These are phyloP conservation scores for Myotis myotis DNA, from an alignment of 2,797 vertebrate genomes.

Conservation along the genomic window DNA sequence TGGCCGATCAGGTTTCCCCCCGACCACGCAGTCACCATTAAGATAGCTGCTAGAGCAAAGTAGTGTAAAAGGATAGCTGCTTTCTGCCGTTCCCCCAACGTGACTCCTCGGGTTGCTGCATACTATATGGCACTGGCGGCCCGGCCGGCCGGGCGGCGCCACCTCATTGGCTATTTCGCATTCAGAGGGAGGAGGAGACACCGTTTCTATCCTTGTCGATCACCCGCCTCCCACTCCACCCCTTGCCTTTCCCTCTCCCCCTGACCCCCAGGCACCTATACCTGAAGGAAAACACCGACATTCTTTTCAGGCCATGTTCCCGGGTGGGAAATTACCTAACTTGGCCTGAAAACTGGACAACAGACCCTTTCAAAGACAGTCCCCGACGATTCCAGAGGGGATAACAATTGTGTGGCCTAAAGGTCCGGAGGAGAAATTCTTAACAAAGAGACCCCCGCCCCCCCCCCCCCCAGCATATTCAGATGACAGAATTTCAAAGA, in stretches of 20 bases:
- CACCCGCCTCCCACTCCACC: slow-evolving; percentile 81
- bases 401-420: slow-evolving; percentile 52
- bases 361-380: slow-evolving; percentile 50
- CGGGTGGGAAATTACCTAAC: slow-evolving; percentile 57
- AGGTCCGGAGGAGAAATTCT: slow-evolving; percentile 37
- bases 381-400: slow-evolving; percentile 6
- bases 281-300: slow-evolving; percentile 77
- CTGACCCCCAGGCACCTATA: slow-evolving; percentile 72
- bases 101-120: slow-evolving; percentile 92
- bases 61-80: slow-evolving; percentile 93
- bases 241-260: slow-evolving; percentile 66
- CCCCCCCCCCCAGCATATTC: background rate
- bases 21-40: slow-evolving; percentile 96
- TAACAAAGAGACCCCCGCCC: slow-evolving; percentile 66
- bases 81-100: slow-evolving; percentile 90
- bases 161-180: slow-evolving; percentile 89
- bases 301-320: slow-evolving; percentile 64
- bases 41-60: slow-evolving; percentile 91
- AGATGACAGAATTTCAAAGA: slow-evolving; percentile 35
- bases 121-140: slow-evolving; percentile 90
- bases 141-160: slow-evolving; percentile 82
- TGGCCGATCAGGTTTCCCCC: slow-evolving; percentile 96
- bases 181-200: slow-evolving; percentile 88
- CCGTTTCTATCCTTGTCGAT: slow-evolving; percentile 89
- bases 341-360: slow-evolving; percentile 66